Evolutionary conservation across 2,888 invertebrate genomes (phyloP), one percentile per base, ranked within the genome.

Genomic region (Entomobrya proxima): DNA sequence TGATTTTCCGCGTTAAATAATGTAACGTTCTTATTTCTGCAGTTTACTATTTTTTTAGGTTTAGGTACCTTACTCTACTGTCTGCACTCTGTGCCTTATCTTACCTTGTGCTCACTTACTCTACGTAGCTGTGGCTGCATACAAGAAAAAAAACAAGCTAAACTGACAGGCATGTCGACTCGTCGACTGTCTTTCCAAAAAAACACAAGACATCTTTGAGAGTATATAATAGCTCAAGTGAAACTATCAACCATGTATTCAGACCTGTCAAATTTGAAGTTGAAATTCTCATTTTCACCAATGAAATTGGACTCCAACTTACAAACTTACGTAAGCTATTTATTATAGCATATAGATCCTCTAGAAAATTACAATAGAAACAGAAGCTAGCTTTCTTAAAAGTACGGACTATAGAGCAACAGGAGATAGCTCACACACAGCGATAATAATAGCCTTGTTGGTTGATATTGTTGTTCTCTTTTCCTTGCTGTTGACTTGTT

Each of bases 401-500:
- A 9, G 44, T 55, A 64, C 32, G 44, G n/a, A 15, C 47, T 44
- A 13, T n/a, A 35, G 52, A 67, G 83, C 83, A 83, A 83, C 83
- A 75, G 83, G 75, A 76, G 83, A 83, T n/a, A n/a, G 83, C 58
- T 13, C 83, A 78, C 78, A 83, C 67, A 83, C 83, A 64, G 83
- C 75, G 83, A 83, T 83, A 83, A 83, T 83, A 83, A 83, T 83
- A 83, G 47, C 75, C 74, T 75, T 32, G 24, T 64, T n/a, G n/a
- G 74, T 52, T 75, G 30, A 35, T 75, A 40, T 80, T 81, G 67
- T 77, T 79, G 50, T 79, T 55, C 74, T 32, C 58, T 58, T 79
- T 44, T 80, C 37, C 21, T 72, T 47, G 55, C 30, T 55, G 58
- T 61, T 74, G 61, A 82, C 81, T 81, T 75, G 82, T 75, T 75